phyloP scores from a whole-genome alignment of 2,113 vertebrate genomes.

The Tragelaphus strepsiceros region DNA sequence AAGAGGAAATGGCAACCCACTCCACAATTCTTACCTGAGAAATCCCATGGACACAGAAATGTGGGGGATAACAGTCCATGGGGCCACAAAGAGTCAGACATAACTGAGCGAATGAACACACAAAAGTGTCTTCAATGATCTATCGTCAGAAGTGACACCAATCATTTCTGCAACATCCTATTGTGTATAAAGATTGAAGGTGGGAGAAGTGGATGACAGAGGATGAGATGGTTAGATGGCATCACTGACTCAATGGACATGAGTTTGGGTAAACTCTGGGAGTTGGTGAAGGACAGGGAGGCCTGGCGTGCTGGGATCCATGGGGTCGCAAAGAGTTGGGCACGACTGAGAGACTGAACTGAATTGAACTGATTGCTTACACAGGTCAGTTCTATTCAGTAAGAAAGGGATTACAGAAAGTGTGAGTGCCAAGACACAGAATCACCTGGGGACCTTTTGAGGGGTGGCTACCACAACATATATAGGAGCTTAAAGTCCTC shows the following conservation, averaged over 20 bases:
- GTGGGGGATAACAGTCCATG: not conserved
- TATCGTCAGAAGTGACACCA: not conserved
- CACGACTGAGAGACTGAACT: rapidly evolving
- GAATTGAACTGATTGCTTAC: not conserved
- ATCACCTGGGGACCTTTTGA: not conserved
- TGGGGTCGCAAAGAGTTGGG: not conserved
- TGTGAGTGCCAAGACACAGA: not conserved
- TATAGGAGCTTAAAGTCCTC: not conserved
- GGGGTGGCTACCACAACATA: not conserved
- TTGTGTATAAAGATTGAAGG: not conserved
- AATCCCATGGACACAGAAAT: not conserved
- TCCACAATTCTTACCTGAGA: not conserved
- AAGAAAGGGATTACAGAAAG: not conserved
- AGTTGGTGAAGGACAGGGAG: not conserved
- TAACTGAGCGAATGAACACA: not conserved
- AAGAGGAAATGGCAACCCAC: not conserved
- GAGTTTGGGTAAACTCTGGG: not conserved
- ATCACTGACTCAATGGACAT: not conserved
- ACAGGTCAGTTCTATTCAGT: not conserved
- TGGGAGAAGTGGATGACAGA: not conserved
- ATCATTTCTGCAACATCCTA: not conserved
- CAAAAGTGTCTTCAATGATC: not conserved
- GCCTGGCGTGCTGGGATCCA: rapidly evolving
- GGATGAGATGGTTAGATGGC: not conserved
- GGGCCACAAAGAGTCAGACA: not conserved